Evolutionary conservation across 2,888 invertebrate species (phyloP).

Genomic region (Platynereis dumerilii): DNA sequence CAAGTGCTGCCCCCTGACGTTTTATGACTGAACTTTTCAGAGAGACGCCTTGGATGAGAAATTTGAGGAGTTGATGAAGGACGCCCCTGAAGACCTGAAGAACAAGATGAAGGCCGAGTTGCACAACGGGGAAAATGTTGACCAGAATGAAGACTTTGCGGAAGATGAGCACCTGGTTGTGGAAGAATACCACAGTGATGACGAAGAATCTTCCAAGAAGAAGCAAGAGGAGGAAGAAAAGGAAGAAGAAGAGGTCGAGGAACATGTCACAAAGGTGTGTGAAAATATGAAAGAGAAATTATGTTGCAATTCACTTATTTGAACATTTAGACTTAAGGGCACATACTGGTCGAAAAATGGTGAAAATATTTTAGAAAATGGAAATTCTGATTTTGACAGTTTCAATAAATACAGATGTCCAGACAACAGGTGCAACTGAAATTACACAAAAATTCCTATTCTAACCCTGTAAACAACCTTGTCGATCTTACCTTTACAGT

Average conservation of each 20-base stretch:
- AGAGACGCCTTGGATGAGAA: conserved; percentile 49
- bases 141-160: conserved; percentile 18
- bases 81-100: conserved; percentile 50
- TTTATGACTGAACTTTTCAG: conserved; percentile 22
- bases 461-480: too few species aligned
- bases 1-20: too few species aligned
- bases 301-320: too few species aligned
- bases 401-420: too few species aligned
- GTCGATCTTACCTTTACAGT: too few species aligned
- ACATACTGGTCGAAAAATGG: too few species aligned
- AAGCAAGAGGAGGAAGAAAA: conserved; percentile 49
- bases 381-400: too few species aligned
- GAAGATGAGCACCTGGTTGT: conserved; percentile 50
- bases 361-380: too few species aligned
- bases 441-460: too few species aligned
- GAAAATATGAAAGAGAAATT: background rate
- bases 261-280: conserved; percentile 56
- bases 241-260: conserved; percentile 45
- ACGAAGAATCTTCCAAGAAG: conserved; percentile 45
- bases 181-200: conserved; percentile 57
- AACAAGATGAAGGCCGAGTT: conserved; percentile 48
- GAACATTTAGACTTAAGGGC: too few species aligned
- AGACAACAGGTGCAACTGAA: too few species aligned
- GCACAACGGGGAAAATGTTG: conserved; percentile 32
- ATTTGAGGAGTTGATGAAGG: conserved; percentile 54